Conservation (phyloP, 2,888 invertebrate genomes). For the Tupiocoris notatus region DNA sequence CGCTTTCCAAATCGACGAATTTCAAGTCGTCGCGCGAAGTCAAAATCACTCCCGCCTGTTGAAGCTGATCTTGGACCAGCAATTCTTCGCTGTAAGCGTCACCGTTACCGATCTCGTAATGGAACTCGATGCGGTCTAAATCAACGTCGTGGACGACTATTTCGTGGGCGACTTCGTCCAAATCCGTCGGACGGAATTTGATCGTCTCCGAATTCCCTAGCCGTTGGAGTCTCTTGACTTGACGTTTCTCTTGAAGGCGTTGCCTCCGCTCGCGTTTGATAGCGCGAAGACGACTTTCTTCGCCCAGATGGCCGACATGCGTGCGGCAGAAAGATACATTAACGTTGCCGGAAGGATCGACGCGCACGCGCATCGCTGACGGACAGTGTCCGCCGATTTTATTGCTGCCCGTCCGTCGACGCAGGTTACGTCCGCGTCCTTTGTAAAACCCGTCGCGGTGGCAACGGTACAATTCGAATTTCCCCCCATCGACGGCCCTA, state of each 20-base stretch:
- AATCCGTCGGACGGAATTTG: not conserved
- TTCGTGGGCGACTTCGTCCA: not conserved
- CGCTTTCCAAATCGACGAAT: not conserved
- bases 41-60: not conserved
- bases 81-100: not conserved
- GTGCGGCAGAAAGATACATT: not conserved
- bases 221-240: not conserved
- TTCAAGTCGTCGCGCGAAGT: not conserved
- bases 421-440: not conserved
- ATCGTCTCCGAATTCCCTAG: too few relatives aligned
- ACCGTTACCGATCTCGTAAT: not conserved
- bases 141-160: not conserved
- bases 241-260: not conserved
- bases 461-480: not conserved
- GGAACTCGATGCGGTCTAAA: not conserved
- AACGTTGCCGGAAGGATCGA: not conserved
- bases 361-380: not conserved
- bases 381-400: constrained; percentile 8
- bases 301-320: not conserved
- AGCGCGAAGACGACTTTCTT: not conserved
- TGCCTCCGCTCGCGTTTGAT: not conserved
- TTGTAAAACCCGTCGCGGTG: not conserved
- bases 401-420: not conserved
- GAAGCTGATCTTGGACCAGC: not conserved
- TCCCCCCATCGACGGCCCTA: not conserved